phyloP scores from a whole-genome alignment of 2,797 vertebrate genomes.

The Myiotriccus ornatus region DNA sequence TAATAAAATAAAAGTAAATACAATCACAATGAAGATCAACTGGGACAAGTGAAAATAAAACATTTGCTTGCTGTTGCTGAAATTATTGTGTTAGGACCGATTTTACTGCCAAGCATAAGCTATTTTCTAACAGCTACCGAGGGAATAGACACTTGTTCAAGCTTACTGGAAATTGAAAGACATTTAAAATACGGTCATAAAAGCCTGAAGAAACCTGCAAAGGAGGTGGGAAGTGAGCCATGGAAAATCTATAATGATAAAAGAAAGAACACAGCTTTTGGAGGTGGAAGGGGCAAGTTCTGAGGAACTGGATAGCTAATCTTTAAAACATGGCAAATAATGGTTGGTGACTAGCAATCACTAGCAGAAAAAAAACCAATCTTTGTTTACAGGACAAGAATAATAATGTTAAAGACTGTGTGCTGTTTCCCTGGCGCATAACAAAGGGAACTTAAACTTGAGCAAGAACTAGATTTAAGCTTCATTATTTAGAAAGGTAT shows the following conservation, averaged over 20 bases:
- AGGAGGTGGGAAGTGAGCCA: not conserved
- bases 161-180: slow-evolving; percentile 26
- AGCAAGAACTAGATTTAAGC: not conserved
- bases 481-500: not conserved
- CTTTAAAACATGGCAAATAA: not conserved
- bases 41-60: not conserved
- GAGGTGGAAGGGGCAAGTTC: not conserved
- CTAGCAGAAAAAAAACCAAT: not conserved
- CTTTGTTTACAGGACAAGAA: not conserved
- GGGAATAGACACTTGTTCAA: slow-evolving; percentile 52
- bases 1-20: not conserved
- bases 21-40: not conserved
- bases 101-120: slow-evolving; percentile 11
- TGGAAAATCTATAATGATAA: not conserved
- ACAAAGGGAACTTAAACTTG: not conserved
- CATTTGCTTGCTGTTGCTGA: not conserved
- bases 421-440: not conserved
- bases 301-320: not conserved
- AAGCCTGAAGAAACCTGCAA: slow-evolving; percentile 4
- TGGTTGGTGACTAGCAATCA: not conserved
- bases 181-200: slow-evolving; percentile 14
- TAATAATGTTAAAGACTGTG: not conserved
- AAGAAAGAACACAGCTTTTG: not conserved
- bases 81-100: not conserved
- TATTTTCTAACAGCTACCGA: slow-evolving; percentile 25